Evolutionary conservation across 2,113 vertebrate species (phyloP), one percentile per base, ranked within the genome.

Genomic region (Periophthalmus modestus): DNA sequence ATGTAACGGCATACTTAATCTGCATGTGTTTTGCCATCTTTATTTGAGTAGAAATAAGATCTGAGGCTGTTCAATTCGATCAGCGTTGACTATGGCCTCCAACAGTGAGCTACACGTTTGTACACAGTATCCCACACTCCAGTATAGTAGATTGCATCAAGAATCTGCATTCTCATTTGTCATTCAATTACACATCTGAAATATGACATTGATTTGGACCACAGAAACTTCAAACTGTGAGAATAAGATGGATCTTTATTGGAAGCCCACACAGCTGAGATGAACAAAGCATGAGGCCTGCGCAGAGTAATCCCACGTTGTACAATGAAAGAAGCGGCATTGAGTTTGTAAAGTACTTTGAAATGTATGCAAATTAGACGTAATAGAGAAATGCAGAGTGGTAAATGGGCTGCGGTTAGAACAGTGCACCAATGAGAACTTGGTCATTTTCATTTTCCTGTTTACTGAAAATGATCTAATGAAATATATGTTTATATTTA

Each of bases 401-500:
- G 86, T 63, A 71, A 78, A 89, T 81, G 73, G 66, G 55, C 15
- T 71, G 59, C 46, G 52, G 85, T 86, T 75, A 78, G 65, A 87
- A 88, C 79, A 76, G 54, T 47, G 36, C 68, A 66, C 75, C 73
- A 78, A 21, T 68, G 72, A 63, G 34, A 74, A 54, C 71, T 24
- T 19, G 57, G 73, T 67, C 52, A 74, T 86, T 88, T 88, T 72
- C 81, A 84, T 82, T 79, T 76, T 73, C 46, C 7, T 34, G 46
- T 39, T 80, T 65, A 85, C 89, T 83, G 78, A 72, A 88, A 90
- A 88, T 84, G 36, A 77, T 68, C 66, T 55, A 10, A 76, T 87
- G 65, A 84, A 87, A 89, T 88, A 89, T 92, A 79, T 79, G 90
- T 87, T 72, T 34, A 55, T 39, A 50, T n/a, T 39, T 50, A 79